Evolutionary conservation across 2,888 invertebrate species (phyloP).

Genomic region (Drosophila helvetica): DNA sequence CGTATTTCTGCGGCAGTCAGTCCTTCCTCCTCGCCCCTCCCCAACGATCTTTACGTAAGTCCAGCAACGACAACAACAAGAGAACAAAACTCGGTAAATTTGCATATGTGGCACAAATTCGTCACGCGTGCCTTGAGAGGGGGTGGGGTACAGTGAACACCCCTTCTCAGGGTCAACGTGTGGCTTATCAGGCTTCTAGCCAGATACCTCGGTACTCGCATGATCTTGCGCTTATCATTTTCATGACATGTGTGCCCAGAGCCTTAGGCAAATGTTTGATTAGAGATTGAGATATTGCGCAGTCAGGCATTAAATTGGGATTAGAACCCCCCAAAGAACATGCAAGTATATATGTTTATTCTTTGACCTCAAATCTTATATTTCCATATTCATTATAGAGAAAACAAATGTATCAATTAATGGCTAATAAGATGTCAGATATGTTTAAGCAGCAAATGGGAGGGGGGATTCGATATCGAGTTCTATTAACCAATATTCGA

Average conservation of each 20-base stretch:
- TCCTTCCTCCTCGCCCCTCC: constrained; percentile 6
- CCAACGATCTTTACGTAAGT: constrained; percentile 43
- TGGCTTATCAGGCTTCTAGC: constrained; percentile 22
- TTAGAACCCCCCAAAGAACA: not conserved
- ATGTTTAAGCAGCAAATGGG: constrained; percentile 3
- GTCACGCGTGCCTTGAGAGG: constrained; percentile 35
- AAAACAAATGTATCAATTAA: constrained; percentile 37
- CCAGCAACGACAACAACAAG: not conserved
- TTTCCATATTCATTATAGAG: constrained; percentile 21
- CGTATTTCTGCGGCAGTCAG: constrained; percentile 48
- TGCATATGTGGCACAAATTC: constrained; percentile 62
- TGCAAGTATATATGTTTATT: not conserved
- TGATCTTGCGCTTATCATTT: constrained; percentile 36
- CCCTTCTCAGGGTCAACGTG: constrained; percentile 31
- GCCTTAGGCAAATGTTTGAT: constrained; percentile 33
- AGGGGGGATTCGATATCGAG: constrained; percentile 15
- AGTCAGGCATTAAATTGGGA: not conserved
- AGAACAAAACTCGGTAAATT: constrained; percentile 42
- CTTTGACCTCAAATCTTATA: constrained; percentile 13
- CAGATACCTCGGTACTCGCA: constrained; percentile 3
- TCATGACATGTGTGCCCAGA: constrained; percentile 3
- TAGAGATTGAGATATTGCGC: constrained; percentile 10
- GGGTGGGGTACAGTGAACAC: constrained; percentile 31
- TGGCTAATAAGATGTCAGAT: constrained; percentile 50
- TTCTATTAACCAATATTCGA: constrained; percentile 44